Percentiles rank a stretch among this genome's conserved stretches.
phyloP scores from a whole-genome alignment of 30 jellyfish, hydroid and myxozoan genomes.

The Turritopsis rubra region DNA sequence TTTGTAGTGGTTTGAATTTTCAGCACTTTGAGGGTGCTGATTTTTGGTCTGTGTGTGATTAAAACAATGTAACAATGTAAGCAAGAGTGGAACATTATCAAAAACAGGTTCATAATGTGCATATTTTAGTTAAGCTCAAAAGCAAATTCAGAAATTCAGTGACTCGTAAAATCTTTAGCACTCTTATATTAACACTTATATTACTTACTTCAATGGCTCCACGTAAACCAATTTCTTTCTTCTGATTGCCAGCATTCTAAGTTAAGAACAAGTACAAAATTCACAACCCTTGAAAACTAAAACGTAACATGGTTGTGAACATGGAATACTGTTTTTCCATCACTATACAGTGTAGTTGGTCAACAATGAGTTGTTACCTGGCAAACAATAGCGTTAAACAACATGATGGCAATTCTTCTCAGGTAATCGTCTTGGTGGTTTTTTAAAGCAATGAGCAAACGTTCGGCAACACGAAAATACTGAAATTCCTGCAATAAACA shows the following conservation, averaged over 20 bases:
- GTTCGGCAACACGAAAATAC: conserved; percentile 25
- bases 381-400: conserved; percentile 49
- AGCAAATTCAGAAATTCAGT: too few relatives aligned
- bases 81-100: too few relatives aligned
- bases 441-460: conserved; percentile 32
- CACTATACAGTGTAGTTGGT: not conserved
- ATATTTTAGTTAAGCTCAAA: too few relatives aligned
- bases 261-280: not conserved
- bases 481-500: conserved; percentile 37
- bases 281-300: too few relatives aligned
- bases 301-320: not conserved
- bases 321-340: not conserved
- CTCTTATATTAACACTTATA: not conserved
- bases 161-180: too few relatives aligned
- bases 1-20: too few relatives aligned
- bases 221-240: conserved; percentile 28
- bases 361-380: conserved; percentile 21
- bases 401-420: conserved; percentile 34
- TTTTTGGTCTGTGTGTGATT: too few relatives aligned
- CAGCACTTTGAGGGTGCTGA: too few relatives aligned
- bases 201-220: conserved; percentile 46
- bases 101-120: too few relatives aligned
- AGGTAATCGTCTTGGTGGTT: conserved; percentile 26
- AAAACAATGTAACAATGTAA: too few relatives aligned
- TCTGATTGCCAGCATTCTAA: conserved; percentile 21